Evolutionary conservation across 2,888 invertebrate species (phyloP).

Genomic region (Stegana nigrithorax): DNA sequence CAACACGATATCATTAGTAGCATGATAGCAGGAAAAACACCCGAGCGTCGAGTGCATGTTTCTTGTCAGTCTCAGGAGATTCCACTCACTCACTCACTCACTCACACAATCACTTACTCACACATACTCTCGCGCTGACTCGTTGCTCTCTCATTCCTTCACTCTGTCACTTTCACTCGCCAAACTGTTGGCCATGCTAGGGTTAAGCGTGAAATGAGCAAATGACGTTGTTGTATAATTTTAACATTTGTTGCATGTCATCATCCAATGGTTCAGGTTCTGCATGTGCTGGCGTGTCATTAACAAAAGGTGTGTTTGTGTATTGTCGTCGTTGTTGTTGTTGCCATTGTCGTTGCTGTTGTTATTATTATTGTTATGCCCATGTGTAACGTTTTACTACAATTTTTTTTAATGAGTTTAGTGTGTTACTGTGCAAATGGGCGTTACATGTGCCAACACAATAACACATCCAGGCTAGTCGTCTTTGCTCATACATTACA

Average conservation of each 20-base stretch:
- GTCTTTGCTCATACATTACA: no score
- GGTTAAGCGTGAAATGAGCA: not conserved
- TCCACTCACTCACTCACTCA: not conserved
- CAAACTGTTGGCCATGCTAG: not conserved
- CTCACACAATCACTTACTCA: not conserved
- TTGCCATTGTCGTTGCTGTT: no score
- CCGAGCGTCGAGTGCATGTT: not conserved
- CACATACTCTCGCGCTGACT: not conserved
- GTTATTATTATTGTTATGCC: no score
- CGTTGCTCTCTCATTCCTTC: not conserved
- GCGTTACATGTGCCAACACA: no score
- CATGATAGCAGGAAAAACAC: not conserved
- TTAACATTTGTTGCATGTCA: constrained; percentile 18
- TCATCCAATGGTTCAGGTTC: not conserved
- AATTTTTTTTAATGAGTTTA: constrained; percentile 8
- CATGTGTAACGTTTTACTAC: not conserved
- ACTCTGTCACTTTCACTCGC: not conserved
- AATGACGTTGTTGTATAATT: constrained; percentile 8
- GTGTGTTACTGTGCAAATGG: constrained; percentile 15
- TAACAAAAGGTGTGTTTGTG: constrained; percentile 7
- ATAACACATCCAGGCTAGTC: no score
- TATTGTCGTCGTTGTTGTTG: not conserved
- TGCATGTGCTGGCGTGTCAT: not conserved
- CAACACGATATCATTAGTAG: not conserved
- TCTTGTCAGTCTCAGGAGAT: not conserved